These are phyloP conservation scores for Conus ventricosus DNA, from an alignment of 1,140 invertebrate species.

Conservation along the genomic window DNA sequence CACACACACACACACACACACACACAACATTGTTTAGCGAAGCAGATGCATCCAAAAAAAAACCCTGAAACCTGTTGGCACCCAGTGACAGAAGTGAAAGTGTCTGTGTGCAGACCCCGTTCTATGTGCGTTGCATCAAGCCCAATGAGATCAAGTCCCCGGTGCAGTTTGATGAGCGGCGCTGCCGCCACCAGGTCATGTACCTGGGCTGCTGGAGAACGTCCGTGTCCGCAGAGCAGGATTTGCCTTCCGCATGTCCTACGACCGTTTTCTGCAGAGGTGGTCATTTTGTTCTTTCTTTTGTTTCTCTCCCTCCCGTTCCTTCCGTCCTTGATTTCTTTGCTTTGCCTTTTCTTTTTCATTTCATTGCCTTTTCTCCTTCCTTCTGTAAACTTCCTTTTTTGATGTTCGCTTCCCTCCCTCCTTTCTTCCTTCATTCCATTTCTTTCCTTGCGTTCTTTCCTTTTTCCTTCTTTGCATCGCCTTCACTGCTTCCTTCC, in stretches of 20 bases:
- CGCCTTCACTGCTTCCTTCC: too few species aligned
- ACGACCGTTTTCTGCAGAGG: constrained; percentile 89
- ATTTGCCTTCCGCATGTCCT: constrained; percentile 92
- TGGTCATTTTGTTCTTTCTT: constrained; percentile 55
- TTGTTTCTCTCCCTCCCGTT: not conserved
- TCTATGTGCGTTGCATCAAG: constrained; percentile 96
- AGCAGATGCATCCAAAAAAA: too few species aligned
- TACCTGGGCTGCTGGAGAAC: constrained; percentile 94
- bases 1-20: too few species aligned
- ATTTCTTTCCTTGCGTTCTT: too few species aligned
- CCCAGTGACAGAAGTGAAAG: not conserved
- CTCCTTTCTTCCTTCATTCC: too few species aligned
- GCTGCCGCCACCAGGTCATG: constrained; percentile 88
- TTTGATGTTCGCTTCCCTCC: too few species aligned
- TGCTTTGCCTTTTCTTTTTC: not conserved
- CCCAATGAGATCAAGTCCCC: constrained; percentile 95
- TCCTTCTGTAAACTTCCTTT: too few species aligned
- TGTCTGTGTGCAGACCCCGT: constrained; percentile 78
- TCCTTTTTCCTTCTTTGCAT: too few species aligned
- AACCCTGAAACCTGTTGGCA: too few species aligned
- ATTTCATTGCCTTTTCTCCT: not conserved
- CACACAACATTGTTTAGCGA: too few species aligned
- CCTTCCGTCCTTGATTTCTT: not conserved
- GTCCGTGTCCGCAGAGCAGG: constrained; percentile 94
- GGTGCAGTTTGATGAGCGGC: constrained; percentile 83